Conservation (phyloP, 2,888 invertebrate species). For the Candidula unifasciata region DNA sequence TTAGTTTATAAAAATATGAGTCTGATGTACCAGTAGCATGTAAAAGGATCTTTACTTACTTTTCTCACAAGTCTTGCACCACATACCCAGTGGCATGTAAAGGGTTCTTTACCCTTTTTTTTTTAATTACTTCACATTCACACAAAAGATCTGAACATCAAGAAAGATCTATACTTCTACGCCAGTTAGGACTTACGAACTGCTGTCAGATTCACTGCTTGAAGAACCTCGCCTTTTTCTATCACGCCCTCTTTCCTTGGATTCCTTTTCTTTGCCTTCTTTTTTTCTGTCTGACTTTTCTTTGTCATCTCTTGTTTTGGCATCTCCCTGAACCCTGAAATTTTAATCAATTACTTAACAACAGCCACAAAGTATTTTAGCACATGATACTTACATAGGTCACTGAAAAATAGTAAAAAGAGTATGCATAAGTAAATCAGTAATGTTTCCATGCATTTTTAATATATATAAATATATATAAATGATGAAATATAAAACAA, state of each 20-base stretch:
- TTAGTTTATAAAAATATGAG: too few relatives aligned
- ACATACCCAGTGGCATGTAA: too few relatives aligned
- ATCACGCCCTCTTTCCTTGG: conserved; percentile 61
- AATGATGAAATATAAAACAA: too few relatives aligned
- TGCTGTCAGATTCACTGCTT: conserved; percentile 61
- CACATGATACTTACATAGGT: not conserved
- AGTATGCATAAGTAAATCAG: not conserved
- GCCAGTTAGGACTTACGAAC: conserved; percentile 56
- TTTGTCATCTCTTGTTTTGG: conserved; percentile 47
- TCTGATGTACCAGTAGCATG: too few relatives aligned
- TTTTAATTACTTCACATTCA: too few relatives aligned
- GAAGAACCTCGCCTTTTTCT: conserved; percentile 66
- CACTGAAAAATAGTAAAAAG: not conserved
- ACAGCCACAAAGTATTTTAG: not conserved
- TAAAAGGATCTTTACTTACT: too few relatives aligned
- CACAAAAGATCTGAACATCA: not conserved
- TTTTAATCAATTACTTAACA: not conserved
- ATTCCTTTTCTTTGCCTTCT: conserved; percentile 54
- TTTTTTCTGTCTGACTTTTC: conserved; percentile 49
- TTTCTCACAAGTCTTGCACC: too few relatives aligned
- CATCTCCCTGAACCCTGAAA: conserved; percentile 43
- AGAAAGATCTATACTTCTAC: not conserved
- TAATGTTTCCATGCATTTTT: too few relatives aligned
- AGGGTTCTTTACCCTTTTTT: too few relatives aligned
- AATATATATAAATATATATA: too few relatives aligned